phyloP scores from a whole-genome alignment of 2,888 invertebrate species.

The Heliconius ismenius region DNA sequence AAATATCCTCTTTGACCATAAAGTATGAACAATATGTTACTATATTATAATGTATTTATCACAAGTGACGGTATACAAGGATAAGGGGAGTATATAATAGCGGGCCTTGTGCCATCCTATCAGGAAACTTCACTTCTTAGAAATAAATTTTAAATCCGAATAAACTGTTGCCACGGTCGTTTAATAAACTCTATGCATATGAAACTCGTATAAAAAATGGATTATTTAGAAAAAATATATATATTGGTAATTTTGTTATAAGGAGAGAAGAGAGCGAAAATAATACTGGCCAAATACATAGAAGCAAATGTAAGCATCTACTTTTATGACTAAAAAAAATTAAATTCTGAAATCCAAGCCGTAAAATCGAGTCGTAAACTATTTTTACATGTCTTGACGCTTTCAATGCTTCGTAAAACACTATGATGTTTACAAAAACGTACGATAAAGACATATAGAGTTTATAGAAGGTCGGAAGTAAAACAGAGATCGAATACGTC shows the following conservation, averaged over 20 bases:
- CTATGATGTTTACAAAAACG: constrained; percentile 26
- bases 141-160: constrained; percentile 8
- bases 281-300: neutral
- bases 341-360: constrained; percentile 60
- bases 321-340: constrained; percentile 30
- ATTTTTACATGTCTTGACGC: constrained; percentile 61
- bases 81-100: constrained; percentile 8
- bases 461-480: constrained; percentile 43
- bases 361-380: constrained; percentile 70
- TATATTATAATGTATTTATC: constrained; percentile 11
- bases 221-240: neutral
- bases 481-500: constrained; percentile 33
- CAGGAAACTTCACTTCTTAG: neutral
- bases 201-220: neutral
- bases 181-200: neutral
- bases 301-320: constrained; percentile 5
- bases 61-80: neutral
- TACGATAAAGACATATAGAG: constrained; percentile 24
- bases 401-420: constrained; percentile 31
- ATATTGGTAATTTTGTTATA: neutral
- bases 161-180: neutral
- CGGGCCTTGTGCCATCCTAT: constrained; percentile 6
- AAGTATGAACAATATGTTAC: too few relatives aligned
- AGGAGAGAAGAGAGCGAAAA: neutral
- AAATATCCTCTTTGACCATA: neutral